These are phyloP conservation scores for Dasysyrphus albostriatus DNA, from an alignment of 2,888 invertebrate species.

Conservation along the genomic window DNA sequence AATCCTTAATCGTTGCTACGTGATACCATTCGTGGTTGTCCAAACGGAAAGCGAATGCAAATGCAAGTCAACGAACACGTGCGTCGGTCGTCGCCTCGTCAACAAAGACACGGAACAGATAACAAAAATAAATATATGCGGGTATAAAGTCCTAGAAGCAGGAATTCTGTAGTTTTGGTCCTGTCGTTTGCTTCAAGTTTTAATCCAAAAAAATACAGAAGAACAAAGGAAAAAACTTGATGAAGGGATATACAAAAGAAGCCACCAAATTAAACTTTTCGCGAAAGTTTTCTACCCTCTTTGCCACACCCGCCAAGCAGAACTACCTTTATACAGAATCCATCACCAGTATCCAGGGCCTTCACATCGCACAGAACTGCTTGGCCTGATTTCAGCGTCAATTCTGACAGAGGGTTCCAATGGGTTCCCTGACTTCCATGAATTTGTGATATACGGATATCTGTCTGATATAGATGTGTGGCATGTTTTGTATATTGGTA, in stretches of 20 bases:
- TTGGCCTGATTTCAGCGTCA: too few relatives aligned
- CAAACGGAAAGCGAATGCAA: slow-evolving; percentile 52
- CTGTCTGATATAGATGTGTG: too few relatives aligned
- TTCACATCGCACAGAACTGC: not conserved
- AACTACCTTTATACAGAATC: not conserved
- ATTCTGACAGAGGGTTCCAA: too few relatives aligned
- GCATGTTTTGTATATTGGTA: too few relatives aligned
- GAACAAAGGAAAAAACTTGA: slow-evolving; percentile 23
- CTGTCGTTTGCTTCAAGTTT: slow-evolving; percentile 42
- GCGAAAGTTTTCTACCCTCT: slow-evolving; percentile 14
- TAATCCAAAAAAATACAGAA: slow-evolving; percentile 26
- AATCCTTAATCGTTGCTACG: slow-evolving; percentile 72
- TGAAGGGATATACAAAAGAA: slow-evolving; percentile 32
- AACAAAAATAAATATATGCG: slow-evolving; percentile 13
- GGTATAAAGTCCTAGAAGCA: not conserved
- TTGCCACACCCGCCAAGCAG: not conserved
- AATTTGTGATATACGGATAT: too few relatives aligned
- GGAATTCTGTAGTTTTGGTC: slow-evolving; percentile 19
- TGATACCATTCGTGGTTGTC: slow-evolving; percentile 69
- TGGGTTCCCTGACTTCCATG: too few relatives aligned
- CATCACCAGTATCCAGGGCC: not conserved
- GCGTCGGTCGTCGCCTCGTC: not conserved
- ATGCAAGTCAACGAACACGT: slow-evolving; percentile 44
- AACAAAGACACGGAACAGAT: slow-evolving; percentile 29
- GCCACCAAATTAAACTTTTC: slow-evolving; percentile 53